These are phyloP conservation scores for Melanostigma gelatinosum DNA, from an alignment of 2,113 vertebrate species.

Conservation along the genomic window DNA sequence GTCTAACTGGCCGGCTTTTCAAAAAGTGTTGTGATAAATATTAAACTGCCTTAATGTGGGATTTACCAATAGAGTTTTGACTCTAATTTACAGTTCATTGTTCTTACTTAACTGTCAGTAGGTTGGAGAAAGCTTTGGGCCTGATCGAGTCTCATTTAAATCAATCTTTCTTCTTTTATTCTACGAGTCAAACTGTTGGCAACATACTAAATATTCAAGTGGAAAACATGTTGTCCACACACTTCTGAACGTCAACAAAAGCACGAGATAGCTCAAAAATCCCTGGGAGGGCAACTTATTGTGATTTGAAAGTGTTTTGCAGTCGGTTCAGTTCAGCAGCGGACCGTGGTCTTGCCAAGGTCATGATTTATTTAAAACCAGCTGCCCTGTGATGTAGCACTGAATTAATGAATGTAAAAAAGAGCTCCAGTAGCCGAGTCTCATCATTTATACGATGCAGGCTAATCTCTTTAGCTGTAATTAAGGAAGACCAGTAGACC, in stretches of 20 bases:
- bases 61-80: background rate
- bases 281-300: constrained; percentile 33
- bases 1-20: background rate
- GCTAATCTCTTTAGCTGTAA: constrained; percentile 14
- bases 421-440: constrained; percentile 4
- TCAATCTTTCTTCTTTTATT: background rate
- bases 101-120: background rate
- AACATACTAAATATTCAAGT: background rate
- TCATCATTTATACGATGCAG: constrained; percentile 20
- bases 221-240: background rate
- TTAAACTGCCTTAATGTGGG: background rate
- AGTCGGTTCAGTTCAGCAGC: constrained; percentile 29
- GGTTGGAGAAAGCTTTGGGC: background rate
- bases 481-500: constrained; percentile 1
- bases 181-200: background rate
- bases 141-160: background rate
- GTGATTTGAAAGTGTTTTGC: constrained; percentile 42
- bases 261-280: constrained; percentile 11
- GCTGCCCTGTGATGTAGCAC: constrained; percentile 39
- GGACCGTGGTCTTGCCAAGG: constrained; percentile 38
- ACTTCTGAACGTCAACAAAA: constrained; percentile 27
- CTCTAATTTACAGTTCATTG: background rate
- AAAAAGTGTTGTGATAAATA: background rate
- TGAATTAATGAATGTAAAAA: constrained; percentile 43
- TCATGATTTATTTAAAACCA: constrained; percentile 59